Percentiles rank a stretch among this genome's conserved stretches.
Evolutionary conservation across 2,888 invertebrate genomes (phyloP).

Genomic region (Melinopterus prodromus): DNA sequence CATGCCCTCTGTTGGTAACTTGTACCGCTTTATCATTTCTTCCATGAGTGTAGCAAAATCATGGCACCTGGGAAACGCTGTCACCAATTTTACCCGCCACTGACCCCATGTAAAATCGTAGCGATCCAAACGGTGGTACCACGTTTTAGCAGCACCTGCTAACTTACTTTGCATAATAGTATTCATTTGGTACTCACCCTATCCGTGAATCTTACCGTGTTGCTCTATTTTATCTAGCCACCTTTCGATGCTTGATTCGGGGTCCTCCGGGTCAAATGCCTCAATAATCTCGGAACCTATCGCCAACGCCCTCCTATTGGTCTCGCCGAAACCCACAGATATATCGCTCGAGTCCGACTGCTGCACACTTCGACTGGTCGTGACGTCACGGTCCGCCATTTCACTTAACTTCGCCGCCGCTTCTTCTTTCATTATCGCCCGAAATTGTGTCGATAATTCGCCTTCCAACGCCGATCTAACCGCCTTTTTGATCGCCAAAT

Average conservation of each 20-base stretch:
- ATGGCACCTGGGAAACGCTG: background rate
- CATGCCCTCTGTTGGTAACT: background rate
- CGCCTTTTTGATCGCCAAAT: background rate
- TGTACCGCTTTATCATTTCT: background rate
- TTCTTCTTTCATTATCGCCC: background rate
- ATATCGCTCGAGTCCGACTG: background rate
- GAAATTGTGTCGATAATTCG: background rate
- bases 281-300: slow-evolving; percentile 1
- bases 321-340: background rate
- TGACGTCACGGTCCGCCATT: background rate
- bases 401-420: background rate
- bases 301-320: background rate
- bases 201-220: slow-evolving; percentile 47
- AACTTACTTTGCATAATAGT: slow-evolving; percentile 39
- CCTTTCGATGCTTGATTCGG: slow-evolving; percentile 34
- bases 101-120: slow-evolving; percentile 31
- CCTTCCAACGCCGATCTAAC: background rate
- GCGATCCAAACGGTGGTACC: slow-evolving; percentile 47
- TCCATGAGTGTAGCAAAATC: background rate
- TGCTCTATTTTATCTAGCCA: slow-evolving; percentile 50
- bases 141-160: slow-evolving; percentile 44
- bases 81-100: background rate
- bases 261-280: slow-evolving; percentile 32
- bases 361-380: background rate
- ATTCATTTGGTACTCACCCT: slow-evolving; percentile 36